Conservation (phyloP, 2,113 vertebrate species). For the Crotalus horridus region DNA sequence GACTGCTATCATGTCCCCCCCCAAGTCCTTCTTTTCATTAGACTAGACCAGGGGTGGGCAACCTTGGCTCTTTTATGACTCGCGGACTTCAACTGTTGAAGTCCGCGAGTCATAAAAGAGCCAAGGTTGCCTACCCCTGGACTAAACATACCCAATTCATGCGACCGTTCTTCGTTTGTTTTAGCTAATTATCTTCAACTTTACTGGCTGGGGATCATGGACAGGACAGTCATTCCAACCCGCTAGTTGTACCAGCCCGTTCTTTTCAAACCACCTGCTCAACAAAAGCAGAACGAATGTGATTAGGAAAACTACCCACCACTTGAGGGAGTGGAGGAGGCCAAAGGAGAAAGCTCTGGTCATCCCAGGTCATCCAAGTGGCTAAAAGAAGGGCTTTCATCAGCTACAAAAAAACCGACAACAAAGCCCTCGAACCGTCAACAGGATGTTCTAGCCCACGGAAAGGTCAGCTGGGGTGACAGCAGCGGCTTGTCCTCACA, state of each 20-base stretch:
- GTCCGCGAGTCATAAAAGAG: no score
- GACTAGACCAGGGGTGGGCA: not conserved
- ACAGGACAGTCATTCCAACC: not conserved
- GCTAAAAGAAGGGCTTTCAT: not conserved
- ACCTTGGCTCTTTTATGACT: no score
- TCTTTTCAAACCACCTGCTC: not conserved
- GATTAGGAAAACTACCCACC: not conserved
- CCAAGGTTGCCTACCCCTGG: no score
- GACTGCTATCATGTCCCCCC: not conserved
- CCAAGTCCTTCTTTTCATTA: no score
- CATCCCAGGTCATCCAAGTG: not conserved
- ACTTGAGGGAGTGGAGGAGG: not conserved
- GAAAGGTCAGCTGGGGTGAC: not conserved
- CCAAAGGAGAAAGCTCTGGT: not conserved
- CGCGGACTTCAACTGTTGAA: no score
- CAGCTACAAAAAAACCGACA: not conserved
- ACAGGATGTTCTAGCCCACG: no score
- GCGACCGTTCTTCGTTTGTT: no score
- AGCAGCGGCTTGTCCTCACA: not conserved
- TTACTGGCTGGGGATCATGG: not conserved
- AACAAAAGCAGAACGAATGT: not conserved
- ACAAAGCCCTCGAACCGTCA: constrained; percentile 8
- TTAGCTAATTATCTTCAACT: not conserved
- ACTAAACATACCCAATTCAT: not conserved
- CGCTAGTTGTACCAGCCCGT: not conserved